phyloP scores from a whole-genome alignment of 2,797 vertebrate genomes.

The Gallinago nigripennis region DNA sequence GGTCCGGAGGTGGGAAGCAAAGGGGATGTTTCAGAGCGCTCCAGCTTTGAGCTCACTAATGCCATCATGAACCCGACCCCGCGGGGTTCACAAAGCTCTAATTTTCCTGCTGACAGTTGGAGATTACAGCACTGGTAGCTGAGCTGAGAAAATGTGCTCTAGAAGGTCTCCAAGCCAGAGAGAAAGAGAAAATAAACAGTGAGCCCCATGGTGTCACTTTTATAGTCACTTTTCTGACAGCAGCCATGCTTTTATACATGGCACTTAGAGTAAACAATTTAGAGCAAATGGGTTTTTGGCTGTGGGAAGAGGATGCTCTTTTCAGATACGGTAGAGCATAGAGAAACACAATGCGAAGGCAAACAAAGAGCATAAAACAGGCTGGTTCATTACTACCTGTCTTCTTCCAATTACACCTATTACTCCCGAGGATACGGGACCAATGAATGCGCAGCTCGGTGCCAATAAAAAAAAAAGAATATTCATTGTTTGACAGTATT shows the following conservation, averaged over 20 bases:
- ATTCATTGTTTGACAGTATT: background rate
- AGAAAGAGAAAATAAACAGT: constrained; percentile 23
- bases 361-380: background rate
- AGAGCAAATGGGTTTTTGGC: background rate
- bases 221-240: constrained; percentile 23
- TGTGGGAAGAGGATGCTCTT: constrained; percentile 41
- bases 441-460: background rate
- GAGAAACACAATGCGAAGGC: background rate
- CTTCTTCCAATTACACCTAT: background rate
- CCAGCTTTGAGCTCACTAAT: background rate
- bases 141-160: constrained; percentile 22
- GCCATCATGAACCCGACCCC: background rate
- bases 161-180: background rate
- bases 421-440: background rate
- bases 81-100: background rate
- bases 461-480: background rate
- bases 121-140: constrained; percentile 3
- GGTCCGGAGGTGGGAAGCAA: background rate
- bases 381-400: background rate
- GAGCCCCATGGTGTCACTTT: constrained; percentile 19
- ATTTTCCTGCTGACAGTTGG: constrained; percentile 24
- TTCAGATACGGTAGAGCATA: background rate
- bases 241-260: background rate
- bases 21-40: background rate
- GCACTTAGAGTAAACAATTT: constrained; percentile 18